A percentile compares a stretch with the other conserved stretches of the same genome.
phyloP scores from a whole-genome alignment of 2,113 vertebrate species.

The Ailuropoda melanoleuca region DNA sequence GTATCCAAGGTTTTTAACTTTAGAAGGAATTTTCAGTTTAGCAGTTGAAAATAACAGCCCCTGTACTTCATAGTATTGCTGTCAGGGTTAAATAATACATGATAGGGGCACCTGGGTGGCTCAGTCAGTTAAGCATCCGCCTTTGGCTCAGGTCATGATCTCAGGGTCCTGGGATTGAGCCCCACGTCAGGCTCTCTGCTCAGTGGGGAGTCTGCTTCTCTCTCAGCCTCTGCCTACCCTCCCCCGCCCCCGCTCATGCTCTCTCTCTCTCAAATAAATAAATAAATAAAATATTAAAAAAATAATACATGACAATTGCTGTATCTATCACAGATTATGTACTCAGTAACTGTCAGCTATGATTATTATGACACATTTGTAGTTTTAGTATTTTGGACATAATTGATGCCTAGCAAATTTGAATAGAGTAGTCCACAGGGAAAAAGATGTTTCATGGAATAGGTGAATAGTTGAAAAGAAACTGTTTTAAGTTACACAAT shows the following conservation, averaged over 20 bases:
- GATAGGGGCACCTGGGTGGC: not conserved
- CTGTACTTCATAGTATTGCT: not conserved
- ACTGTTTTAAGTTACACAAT: not conserved
- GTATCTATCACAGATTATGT: not conserved
- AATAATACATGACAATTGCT: not conserved
- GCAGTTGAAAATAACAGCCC: not conserved
- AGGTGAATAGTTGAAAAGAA: not conserved
- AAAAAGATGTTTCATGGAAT: not conserved
- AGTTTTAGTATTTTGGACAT: not conserved
- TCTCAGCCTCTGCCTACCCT: not conserved
- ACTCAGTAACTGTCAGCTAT: not conserved
- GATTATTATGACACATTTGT: not conserved
- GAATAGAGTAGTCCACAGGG: not conserved
- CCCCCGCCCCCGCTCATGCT: not conserved
- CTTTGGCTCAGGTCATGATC: not conserved
- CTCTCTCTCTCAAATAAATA: not conserved
- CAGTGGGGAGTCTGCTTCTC: not conserved
- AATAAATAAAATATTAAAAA: not conserved
- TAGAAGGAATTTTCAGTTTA: not conserved
- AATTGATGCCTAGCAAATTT: not conserved
- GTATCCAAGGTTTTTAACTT: not conserved
- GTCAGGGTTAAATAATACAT: not conserved
- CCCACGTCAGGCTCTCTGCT: not conserved
- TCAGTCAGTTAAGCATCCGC: not conserved
- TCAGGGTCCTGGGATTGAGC: not conserved